Conservation (phyloP, 2,113 vertebrate genomes). For the Lichenostomus cassidix region DNA sequence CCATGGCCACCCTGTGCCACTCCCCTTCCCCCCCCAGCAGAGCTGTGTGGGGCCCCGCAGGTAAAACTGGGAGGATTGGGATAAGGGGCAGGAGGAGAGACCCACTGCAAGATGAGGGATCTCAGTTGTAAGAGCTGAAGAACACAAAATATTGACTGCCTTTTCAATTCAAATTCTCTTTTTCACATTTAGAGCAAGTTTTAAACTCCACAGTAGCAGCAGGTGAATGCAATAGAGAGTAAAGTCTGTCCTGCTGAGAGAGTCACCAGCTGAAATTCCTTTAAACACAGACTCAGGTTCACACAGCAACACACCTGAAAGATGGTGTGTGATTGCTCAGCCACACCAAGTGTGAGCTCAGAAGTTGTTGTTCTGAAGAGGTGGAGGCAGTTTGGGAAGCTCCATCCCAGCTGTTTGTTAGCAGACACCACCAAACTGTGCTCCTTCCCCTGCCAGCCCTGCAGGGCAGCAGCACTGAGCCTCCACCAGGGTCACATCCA, state of each 20-base stretch:
- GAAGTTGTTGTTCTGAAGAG: neutral
- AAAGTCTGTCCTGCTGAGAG: neutral
- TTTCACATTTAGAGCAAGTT: neutral
- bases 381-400: neutral
- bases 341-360: neutral
- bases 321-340: accelerated
- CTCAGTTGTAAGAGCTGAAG: neutral
- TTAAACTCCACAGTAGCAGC: neutral
- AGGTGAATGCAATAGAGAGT: neutral
- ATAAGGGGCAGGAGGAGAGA: neutral
- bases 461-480: accelerated
- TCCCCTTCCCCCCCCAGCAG: neutral
- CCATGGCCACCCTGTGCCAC: accelerated
- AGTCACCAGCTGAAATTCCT: neutral
- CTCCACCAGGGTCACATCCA: too few relatives aligned
- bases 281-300: neutral
- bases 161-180: neutral
- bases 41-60: accelerated
- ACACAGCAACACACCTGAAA: neutral
- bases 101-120: neutral
- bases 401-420: neutral
- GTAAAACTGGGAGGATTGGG: accelerated
- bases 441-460: neutral
- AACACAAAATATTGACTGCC: neutral
- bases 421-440: neutral